Conservation (phyloP, 2,797 vertebrate species). For the Clarias pachynema region DNA sequence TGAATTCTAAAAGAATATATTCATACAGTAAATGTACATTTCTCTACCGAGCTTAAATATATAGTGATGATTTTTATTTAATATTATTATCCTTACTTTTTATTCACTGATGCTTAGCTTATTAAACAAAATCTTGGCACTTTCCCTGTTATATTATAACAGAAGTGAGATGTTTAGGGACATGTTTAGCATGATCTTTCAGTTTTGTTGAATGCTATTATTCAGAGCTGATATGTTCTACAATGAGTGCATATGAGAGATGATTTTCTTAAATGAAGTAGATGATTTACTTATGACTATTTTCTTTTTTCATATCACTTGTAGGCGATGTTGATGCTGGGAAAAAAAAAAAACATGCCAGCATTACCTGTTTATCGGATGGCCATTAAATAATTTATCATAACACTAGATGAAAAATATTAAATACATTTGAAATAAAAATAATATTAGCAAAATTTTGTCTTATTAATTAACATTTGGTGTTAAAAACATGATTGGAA, state of each 20-base stretch:
- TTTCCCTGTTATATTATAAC: not conserved
- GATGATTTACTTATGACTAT: not conserved
- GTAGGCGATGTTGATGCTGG: conserved; percentile 4
- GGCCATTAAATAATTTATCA: not conserved
- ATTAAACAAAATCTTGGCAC: conserved; percentile 11
- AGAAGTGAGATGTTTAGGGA: not conserved
- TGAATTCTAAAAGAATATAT: conserved; percentile 15
- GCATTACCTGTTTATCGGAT: not conserved
- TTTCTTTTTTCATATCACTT: conserved; percentile 11
- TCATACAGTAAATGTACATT: conserved; percentile 24
- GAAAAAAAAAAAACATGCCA: not conserved
- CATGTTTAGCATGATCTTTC: conserved; percentile 52
- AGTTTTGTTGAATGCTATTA: conserved; percentile 35
- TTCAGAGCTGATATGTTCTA: conserved; percentile 15
- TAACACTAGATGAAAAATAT: not conserved
- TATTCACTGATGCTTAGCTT: not conserved
- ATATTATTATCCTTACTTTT: conserved; percentile 1
- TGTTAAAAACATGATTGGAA: not conserved
- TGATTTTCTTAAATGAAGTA: conserved; percentile 6
- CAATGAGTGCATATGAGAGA: conserved; percentile 27
- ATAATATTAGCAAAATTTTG: not conserved
- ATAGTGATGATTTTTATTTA: not conserved
- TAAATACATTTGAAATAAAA: not conserved
- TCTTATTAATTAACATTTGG: not conserved
- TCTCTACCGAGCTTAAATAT: not conserved